Evolutionary conservation across 2,797 vertebrate species (phyloP), one percentile per base, ranked within the genome.

Genomic region (Schizopygopsis malacanthus): DNA sequence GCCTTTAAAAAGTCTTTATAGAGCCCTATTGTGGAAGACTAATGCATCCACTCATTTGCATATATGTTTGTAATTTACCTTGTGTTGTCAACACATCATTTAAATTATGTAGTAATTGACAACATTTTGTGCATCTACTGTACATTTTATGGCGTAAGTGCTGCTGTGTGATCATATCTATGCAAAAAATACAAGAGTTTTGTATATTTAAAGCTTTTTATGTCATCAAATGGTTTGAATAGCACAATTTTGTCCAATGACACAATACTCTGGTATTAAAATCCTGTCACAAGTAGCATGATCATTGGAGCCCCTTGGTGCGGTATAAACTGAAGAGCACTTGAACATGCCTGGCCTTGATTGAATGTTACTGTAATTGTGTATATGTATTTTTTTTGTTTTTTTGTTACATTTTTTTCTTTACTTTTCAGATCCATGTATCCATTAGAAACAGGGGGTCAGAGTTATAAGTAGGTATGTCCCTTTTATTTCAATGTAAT

Each of bases 1-100:
- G 78, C 50, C 54, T 84, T 67, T 75, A 52, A 37, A 79, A 52
- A 79, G 81, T 85, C 77, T 76, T 86, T 82, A 54, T 33, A 72
- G 54, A 85, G 67, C 43, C 79, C 41, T 80, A 71, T 82, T 79
- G 54, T 43, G 65, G 37, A 69, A 54, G 18, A 61, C 56, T 12
- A 67, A 72, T 80, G 78, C 77, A 39, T 75, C 75, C 33, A 33
- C 45, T 67, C 39, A 69, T 59, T 56, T 85, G 71, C n/a, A 61
- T 47, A 45, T 10, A 6, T n/a, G 22, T 79, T 67, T 50, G 50
- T 47, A 59, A 85, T 63, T 88, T 80, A 82, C 76, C 65, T 84
- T 78, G 28, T 85, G 78, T 71, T 82, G 80, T 70, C 54, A 79
- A 43, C 75, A 79, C 67, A 70, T 79, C 65, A 79, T 20, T 75